phyloP scores from a whole-genome alignment of 2,888 invertebrate genomes.

The Drosophila kokeensis region DNA sequence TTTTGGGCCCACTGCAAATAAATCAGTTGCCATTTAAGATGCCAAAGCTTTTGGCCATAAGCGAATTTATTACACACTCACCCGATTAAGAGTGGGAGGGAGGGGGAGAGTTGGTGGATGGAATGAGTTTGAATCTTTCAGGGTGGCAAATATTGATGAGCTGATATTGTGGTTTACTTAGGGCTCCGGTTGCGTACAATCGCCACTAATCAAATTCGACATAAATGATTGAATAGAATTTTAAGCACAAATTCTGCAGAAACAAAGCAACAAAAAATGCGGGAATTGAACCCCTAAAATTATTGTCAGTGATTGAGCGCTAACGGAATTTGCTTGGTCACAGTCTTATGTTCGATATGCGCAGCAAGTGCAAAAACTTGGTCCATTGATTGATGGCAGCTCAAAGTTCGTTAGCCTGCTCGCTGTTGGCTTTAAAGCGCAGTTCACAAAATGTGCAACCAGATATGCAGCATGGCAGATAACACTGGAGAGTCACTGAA shows the following conservation, averaged over 20 bases:
- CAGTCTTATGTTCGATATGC: conserved; percentile 50
- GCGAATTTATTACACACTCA: conserved; percentile 73
- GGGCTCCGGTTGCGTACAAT: conserved; percentile 39
- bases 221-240: conserved; percentile 81
- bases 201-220: conserved; percentile 75
- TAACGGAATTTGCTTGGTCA: conserved; percentile 28
- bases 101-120: background rate
- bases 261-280: conserved; percentile 6
- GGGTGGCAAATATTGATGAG: conserved; percentile 67
- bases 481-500: conserved; percentile 28
- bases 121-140: background rate
- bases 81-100: conserved; percentile 23
- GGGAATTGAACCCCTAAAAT: background rate
- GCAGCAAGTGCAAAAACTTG: conserved; percentile 54
- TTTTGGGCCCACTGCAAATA: conserved; percentile 52
- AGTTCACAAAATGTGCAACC: conserved; percentile 24
- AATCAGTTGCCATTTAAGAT: conserved; percentile 78
- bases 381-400: conserved; percentile 62
- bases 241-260: conserved; percentile 63
- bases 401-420: conserved; percentile 55
- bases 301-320: conserved; percentile 75
- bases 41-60: conserved; percentile 68
- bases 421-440: conserved; percentile 29
- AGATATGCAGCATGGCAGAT: background rate
- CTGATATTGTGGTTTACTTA: conserved; percentile 47